phyloP scores from a whole-genome alignment of 2,113 vertebrate species.

The Alligator sinensis region DNA sequence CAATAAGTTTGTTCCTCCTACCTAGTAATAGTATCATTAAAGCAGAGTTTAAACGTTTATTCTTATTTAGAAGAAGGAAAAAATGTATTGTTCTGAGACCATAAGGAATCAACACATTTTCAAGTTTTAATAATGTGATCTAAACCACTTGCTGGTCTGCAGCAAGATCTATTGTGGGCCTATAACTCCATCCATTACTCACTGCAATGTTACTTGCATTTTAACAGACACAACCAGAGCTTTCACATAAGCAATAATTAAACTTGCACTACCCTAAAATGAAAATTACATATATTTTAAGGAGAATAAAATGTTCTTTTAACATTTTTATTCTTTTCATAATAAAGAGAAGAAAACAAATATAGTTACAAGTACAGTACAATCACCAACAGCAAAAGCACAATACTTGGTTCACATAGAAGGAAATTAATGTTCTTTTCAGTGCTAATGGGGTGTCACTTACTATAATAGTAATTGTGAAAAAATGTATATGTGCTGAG shows the following conservation, averaged over 20 bases:
- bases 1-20: constrained; percentile 39
- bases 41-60: constrained; percentile 45
- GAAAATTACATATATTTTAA: constrained; percentile 43
- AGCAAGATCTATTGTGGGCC: constrained; percentile 1
- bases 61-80: constrained; percentile 51
- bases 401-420: neutral
- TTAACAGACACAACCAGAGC: constrained; percentile 44
- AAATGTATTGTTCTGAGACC: constrained; percentile 51
- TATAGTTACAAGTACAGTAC: neutral
- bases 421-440: neutral
- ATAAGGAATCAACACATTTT: constrained; percentile 52
- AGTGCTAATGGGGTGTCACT: fast-evolving
- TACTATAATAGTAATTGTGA: neutral
- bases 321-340: neutral
- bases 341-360: neutral
- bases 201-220: neutral
- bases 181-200: neutral
- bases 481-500: neutral
- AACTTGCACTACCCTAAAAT: constrained; percentile 20
- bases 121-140: constrained; percentile 54
- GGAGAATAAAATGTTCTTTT: constrained; percentile 14
- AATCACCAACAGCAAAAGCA: neutral
- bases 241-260: constrained; percentile 48
- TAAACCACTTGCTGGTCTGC: constrained; percentile 24
- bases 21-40: constrained; percentile 53